Evolutionary conservation across 2,888 invertebrate genomes (phyloP).

Genomic region (Xestia ashworthii): DNA sequence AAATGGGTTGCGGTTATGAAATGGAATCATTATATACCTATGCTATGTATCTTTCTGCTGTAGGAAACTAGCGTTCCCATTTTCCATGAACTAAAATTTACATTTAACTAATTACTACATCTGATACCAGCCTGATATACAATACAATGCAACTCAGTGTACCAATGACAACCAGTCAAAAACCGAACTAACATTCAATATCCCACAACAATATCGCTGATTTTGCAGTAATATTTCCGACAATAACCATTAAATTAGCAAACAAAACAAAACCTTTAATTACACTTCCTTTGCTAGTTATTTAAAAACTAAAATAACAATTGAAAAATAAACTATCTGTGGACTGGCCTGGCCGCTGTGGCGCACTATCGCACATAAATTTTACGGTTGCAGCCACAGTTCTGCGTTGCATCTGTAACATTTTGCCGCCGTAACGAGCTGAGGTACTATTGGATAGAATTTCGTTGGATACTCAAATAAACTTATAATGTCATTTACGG

Average conservation of each 20-base stretch:
- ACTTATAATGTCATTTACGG: too few species aligned
- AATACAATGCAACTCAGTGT: not conserved
- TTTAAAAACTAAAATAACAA: constrained; percentile 44
- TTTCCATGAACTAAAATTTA: not conserved
- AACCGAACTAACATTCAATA: not conserved
- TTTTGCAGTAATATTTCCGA: not conserved
- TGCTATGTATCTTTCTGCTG: not conserved
- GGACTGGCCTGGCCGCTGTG: constrained; percentile 50
- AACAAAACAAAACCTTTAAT: constrained; percentile 39
- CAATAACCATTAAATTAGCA: constrained; percentile 3
- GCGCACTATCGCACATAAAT: constrained; percentile 72
- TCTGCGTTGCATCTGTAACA: constrained; percentile 62
- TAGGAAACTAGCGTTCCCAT: not conserved
- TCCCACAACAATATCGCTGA: not conserved
- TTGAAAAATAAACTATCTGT: constrained; percentile 49
- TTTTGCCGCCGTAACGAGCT: constrained; percentile 70
- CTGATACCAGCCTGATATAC: not conserved
- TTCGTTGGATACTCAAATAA: constrained; percentile 39
- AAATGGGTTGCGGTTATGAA: not conserved
- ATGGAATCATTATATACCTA: not conserved
- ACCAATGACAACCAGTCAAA: not conserved
- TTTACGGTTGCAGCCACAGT: constrained; percentile 60
- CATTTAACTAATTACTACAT: not conserved
- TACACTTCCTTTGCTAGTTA: constrained; percentile 26
- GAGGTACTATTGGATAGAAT: constrained; percentile 51